Conservation (phyloP, 2,113 vertebrate species). For the Tiliqua scincoides region DNA sequence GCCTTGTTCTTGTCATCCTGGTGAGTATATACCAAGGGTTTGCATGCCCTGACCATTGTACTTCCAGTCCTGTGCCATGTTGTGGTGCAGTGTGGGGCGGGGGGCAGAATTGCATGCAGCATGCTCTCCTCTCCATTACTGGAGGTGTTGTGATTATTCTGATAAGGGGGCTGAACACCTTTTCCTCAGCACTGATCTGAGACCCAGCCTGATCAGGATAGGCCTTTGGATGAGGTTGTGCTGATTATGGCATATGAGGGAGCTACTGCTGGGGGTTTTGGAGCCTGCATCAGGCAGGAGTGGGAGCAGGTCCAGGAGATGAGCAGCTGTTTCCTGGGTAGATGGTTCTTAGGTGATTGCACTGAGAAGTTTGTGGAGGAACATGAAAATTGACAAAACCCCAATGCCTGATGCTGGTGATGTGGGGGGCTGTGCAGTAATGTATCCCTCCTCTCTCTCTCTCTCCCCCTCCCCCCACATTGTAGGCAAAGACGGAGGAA, state of each 20-base stretch:
- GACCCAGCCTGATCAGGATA: background rate
- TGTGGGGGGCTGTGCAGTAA: background rate
- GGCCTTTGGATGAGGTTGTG: background rate
- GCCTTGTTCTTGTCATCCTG: background rate
- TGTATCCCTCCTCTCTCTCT: fast-evolving
- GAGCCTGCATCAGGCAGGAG: background rate
- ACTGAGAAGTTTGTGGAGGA: background rate
- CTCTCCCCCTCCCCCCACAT: background rate
- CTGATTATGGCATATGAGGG: background rate
- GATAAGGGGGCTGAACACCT: background rate
- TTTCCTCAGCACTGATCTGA: no score
- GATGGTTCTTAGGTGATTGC: background rate
- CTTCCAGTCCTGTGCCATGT: background rate
- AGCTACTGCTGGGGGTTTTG: background rate
- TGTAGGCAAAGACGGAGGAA: constrained; percentile 93
- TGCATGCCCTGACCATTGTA: background rate
- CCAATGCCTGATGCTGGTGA: background rate
- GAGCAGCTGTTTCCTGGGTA: no score
- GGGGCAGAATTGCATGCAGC: background rate
- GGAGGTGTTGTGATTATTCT: background rate
- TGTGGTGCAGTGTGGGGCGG: no score
- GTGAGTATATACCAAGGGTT: background rate
- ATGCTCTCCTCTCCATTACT: background rate
- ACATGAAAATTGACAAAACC: background rate
- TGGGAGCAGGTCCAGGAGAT: no score